These are phyloP conservation scores for Drosophila mayaguana DNA, from an alignment of 2,888 invertebrate genomes.

Conservation along the genomic window DNA sequence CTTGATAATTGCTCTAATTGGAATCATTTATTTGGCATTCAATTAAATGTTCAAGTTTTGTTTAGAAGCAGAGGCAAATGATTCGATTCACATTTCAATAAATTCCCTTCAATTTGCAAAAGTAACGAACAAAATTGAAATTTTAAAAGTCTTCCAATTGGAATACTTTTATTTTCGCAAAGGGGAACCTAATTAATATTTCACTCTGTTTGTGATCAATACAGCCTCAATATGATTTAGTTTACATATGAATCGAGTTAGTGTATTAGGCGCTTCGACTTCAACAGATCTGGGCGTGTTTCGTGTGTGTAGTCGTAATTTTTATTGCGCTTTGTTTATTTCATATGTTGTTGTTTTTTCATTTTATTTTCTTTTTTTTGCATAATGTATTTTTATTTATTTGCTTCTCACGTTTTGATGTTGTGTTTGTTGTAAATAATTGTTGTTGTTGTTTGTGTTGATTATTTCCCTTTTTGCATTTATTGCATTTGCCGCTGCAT, in stretches of 20 bases:
- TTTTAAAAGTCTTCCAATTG: not conserved
- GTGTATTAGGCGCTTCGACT: conserved; percentile 12
- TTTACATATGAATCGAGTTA: not conserved
- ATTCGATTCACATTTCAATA: not conserved
- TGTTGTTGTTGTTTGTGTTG: conserved; percentile 18
- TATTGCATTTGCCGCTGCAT: conserved; percentile 59
- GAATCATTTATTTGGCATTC: conserved; percentile 1
- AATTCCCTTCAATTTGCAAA: not conserved
- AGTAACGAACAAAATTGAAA: not conserved
- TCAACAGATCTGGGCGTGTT: not conserved
- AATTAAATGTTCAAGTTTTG: not conserved
- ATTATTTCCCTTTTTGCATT: conserved; percentile 51
- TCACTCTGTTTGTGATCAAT: no score
- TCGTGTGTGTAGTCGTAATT: conserved; percentile 32
- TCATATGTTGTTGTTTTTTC: conserved; percentile 32
- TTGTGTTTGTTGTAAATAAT: conserved; percentile 15
- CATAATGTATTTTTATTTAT: conserved; percentile 48
- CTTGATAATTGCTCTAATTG: conserved; percentile 5
- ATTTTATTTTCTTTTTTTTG: conserved; percentile 17
- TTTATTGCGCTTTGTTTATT: conserved; percentile 68
- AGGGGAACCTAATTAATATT: no score
- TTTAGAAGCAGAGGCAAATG: not conserved
- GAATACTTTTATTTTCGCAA: not conserved
- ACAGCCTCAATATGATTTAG: not conserved
- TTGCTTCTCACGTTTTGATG: conserved; percentile 45